phyloP scores from a whole-genome alignment of 2,113 vertebrate species.

The Acinonyx jubatus region DNA sequence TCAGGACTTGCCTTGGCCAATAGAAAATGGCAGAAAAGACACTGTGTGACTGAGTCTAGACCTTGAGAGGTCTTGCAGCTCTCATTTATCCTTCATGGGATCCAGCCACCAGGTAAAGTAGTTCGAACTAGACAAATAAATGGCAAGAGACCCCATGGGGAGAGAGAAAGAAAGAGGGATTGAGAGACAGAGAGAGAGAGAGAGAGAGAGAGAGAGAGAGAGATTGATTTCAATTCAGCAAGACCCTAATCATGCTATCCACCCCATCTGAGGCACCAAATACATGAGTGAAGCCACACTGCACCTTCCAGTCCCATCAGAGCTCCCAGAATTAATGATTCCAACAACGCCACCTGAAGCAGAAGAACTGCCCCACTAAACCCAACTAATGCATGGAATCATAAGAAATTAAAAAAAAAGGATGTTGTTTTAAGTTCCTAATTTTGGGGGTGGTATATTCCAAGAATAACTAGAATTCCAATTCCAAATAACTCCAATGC shows the following conservation, averaged over 20 bases:
- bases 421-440: not conserved
- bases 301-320: not conserved
- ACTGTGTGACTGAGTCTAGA: not conserved
- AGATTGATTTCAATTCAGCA: not conserved
- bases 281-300: not conserved
- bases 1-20: not conserved
- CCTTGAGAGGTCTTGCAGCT: not conserved
- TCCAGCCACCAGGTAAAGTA: not conserved
- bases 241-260: not conserved
- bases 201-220: not conserved
- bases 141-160: not conserved
- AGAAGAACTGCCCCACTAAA: not conserved
- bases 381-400: not conserved
- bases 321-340: not conserved
- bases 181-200: not conserved
- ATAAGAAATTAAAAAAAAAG: not conserved
- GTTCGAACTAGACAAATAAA: not conserved
- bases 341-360: not conserved
- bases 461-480: not conserved
- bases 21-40: not conserved
- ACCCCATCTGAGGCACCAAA: not conserved
- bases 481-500: not conserved
- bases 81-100: not conserved
- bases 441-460: not conserved
- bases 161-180: not conserved